These are phyloP conservation scores for Sylvia borin DNA, from an alignment of 2,797 vertebrate genomes.

Conservation along the genomic window DNA sequence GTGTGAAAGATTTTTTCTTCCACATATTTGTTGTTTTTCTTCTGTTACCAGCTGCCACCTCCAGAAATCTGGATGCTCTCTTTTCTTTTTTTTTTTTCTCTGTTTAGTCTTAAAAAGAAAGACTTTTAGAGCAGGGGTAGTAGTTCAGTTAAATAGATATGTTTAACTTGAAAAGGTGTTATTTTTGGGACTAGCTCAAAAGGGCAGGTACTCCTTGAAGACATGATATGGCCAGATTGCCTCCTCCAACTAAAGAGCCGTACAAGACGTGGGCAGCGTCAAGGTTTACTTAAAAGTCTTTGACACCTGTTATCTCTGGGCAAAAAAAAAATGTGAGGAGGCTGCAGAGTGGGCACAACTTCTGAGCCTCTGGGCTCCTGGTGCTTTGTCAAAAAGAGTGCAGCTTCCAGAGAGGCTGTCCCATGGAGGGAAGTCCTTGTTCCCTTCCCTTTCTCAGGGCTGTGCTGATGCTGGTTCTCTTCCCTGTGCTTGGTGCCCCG, in stretches of 20 bases:
- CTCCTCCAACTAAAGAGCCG: not conserved
- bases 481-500: fast-evolving
- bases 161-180: conserved; percentile 34
- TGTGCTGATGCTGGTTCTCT: fast-evolving
- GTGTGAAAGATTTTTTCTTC: not conserved
- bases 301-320: not conserved
- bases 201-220: conserved; percentile 40
- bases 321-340: not conserved
- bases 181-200: conserved; percentile 38
- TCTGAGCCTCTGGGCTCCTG: not conserved
- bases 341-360: not conserved
- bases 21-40: not conserved
- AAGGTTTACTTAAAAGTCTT: not conserved
- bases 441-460: not conserved
- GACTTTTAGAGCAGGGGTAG: not conserved
- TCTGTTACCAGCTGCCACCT: not conserved
- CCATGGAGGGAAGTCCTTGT: not conserved
- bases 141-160: not conserved
- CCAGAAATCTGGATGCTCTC: not conserved
- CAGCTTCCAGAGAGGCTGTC: not conserved
- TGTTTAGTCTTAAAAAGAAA: not conserved
- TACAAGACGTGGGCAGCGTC: not conserved
- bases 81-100: not conserved
- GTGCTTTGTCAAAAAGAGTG: fast-evolving
- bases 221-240: not conserved